These are phyloP conservation scores for Hemistola chrysoprasaria DNA, from an alignment of 2,888 invertebrate genomes.

Conservation along the genomic window DNA sequence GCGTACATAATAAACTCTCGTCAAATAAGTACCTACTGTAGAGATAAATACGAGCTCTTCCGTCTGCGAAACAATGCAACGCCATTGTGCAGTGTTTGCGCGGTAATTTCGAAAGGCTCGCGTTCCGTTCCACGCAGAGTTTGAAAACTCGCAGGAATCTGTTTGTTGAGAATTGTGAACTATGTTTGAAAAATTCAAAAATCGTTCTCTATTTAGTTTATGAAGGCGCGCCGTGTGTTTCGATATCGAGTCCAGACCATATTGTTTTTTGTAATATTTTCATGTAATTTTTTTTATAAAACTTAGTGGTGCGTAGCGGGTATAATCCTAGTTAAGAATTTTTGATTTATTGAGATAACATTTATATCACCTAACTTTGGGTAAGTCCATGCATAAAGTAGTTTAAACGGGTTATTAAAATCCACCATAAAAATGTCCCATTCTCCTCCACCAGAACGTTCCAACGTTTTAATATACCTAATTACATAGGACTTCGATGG, in stretches of 20 bases:
- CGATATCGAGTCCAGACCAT: conserved; percentile 10
- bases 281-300: no score
- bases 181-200: conserved; percentile 16
- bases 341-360: no score
- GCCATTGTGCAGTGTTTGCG: conserved; percentile 47
- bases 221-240: conserved; percentile 10
- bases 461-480: no score
- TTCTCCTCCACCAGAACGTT: no score
- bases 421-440: no score
- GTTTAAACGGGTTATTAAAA: no score
- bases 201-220: conserved; percentile 1
- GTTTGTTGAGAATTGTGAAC: conserved; percentile 20
- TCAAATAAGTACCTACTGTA: conserved; percentile 47
- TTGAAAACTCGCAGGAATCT: conserved; percentile 28
- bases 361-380: no score
- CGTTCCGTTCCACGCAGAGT: conserved; percentile 19
- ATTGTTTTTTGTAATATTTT: conserved; percentile 6
- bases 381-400: no score
- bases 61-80: conserved; percentile 39
- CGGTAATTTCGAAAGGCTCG: conserved; percentile 46
- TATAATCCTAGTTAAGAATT: no score
- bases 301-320: no score
- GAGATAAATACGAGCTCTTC: conserved; percentile 43
- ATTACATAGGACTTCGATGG: no score
- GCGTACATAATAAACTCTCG: conserved; percentile 56